A percentile compares a stretch with the other conserved stretches of the same genome.
Evolutionary conservation across 1,140 invertebrate genomes (phyloP).

Genomic region (Rhagoletis pomonella): DNA sequence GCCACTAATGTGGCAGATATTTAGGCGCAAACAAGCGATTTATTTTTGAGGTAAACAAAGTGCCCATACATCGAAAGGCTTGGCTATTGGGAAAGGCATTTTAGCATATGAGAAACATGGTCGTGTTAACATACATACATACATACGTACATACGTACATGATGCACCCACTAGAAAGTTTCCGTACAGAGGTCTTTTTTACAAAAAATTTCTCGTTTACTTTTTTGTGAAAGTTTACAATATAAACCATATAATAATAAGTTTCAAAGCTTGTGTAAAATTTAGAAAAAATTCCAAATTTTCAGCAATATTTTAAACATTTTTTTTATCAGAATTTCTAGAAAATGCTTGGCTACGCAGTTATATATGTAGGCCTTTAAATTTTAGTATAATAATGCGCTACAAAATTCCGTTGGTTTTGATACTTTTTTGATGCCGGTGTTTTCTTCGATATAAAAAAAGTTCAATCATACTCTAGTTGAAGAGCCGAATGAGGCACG

Average conservation of each 20-base stretch:
- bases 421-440: no score
- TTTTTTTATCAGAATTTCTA: no score
- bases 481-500: no score
- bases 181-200: no score
- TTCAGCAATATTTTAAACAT: no score
- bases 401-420: no score
- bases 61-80: background rate
- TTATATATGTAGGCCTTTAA: background rate
- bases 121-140: background rate
- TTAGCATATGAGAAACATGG: background rate
- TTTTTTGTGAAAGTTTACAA: no score
- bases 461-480: no score
- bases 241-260: no score
- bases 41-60: slow-evolving; percentile 41
- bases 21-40: slow-evolving; percentile 50
- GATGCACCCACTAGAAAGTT: background rate
- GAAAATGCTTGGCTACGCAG: background rate
- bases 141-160: background rate
- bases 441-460: no score
- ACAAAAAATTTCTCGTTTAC: no score
- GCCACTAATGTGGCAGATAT: slow-evolving; percentile 35
- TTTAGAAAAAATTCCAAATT: background rate
- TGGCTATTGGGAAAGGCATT: background rate
- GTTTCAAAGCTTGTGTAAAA: background rate
- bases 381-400: no score